Base-by-base conservation (phyloP, 2,113 vertebrate species). In the Pollimyrus isidori region DNA sequence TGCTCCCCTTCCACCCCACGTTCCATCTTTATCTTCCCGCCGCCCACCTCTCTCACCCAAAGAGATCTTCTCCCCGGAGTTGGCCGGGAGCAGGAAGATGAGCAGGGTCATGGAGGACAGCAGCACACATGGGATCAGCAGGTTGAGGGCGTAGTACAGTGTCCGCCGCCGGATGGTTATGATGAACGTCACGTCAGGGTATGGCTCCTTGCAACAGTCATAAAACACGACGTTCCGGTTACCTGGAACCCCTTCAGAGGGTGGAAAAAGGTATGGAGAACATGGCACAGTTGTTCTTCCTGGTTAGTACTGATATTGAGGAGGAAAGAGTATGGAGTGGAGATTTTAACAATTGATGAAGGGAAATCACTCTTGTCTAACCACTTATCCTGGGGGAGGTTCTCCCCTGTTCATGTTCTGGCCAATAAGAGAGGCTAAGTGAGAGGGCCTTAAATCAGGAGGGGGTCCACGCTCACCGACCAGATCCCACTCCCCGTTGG, bases 21-120 rank as follows among this genome's bases (percentile, higher is more conserved):
- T 76, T 42, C 13, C 13, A 23, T 13, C 15, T 46, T 1, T 49
- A 21, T 52, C 10, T 26, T 30, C 35, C 56, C 85, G 4, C 49
- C 83, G 50, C 87, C 89, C 62, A 10, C n/a, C 89, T 90, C 88
- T 45, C 95, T 95, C 92, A 96, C 95, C 97, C 93, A 96, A 93
- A 52, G 96, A 96, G 92, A 96, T 96, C 94, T 96, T 97, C 94
- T 97, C 97, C 83, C 96, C 96, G 3, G 96, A 96, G 91, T 96
- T 96, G 5, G 95, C 96, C 6, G 96, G 97, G 82, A 97, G 94
- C 92, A 96, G 95, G 86, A 96, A 97, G 89, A 96, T 94, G 7
- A 96, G 95, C 65, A 96, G 92, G 3, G 95, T 96, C 95, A 96
- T 96, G 6, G 95, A 96, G 13, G 95, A 96, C 23, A 96, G 94